Conservation (phyloP, 64 coral and sea anemone species). For the Cladopsammia gracilis region DNA sequence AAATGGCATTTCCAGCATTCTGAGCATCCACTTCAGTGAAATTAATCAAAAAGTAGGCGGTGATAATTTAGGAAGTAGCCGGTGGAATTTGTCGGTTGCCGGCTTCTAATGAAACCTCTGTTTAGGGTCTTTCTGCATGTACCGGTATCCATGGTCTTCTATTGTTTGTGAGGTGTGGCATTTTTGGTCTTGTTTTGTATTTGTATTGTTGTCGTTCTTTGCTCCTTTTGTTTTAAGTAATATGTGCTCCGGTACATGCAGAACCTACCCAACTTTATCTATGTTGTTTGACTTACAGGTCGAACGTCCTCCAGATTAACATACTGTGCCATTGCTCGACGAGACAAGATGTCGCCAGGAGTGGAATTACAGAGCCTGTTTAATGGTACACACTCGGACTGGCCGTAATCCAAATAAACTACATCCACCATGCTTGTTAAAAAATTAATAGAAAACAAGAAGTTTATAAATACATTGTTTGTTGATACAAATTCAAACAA, state of each 20-base stretch:
- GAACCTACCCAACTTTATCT: background rate
- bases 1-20: no score
- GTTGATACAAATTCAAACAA: background rate
- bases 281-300: slow-evolving; percentile 63
- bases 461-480: background rate
- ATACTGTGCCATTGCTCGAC: slow-evolving; percentile 76
- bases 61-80: no score
- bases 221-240: background rate
- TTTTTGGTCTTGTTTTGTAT: no score
- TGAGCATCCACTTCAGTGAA: no score
- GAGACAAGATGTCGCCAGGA: slow-evolving; percentile 77
- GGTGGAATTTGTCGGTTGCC: no score
- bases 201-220: no score
- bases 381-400: slow-evolving; percentile 75
- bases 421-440: slow-evolving; percentile 84
- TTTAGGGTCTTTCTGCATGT: no score
- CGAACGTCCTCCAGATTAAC: slow-evolving; percentile 79
- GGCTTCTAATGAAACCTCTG: no score
- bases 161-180: no score
- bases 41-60: no score
- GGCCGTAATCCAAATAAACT: slow-evolving; percentile 89
- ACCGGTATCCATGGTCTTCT: no score
- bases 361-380: slow-evolving; percentile 77
- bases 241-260: no score
- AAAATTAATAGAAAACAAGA: background rate